Evolutionary conservation across 30 jellyfish, hydroid and myxozoan species (phyloP), one percentile per base, ranked within the genome.

Genomic region (Aurelia aurita): DNA sequence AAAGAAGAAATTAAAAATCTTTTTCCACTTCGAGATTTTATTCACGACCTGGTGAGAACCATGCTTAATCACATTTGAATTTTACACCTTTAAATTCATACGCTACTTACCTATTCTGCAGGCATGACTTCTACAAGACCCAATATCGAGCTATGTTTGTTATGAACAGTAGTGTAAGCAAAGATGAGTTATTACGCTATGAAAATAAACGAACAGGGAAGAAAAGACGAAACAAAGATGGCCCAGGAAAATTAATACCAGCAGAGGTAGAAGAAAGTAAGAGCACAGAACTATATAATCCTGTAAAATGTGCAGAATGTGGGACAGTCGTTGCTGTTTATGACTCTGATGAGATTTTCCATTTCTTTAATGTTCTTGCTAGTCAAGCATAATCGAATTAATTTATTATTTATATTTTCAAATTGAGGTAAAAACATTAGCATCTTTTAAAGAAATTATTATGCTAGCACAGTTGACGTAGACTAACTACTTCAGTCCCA

Each of bases 131-230:
- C 32, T 94, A 94, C 91, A 84, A 88, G 39, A 88, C 86, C 9
- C 99, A 94, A 68, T 94, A 89, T 58, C 97, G 99, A 61, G 99
- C 99, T 3, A 94, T 94, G 99, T 94, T 94, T 94, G 99, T 94
- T 12, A 84, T 94, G 96, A 87, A 89, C 60, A 82, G 97, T 51
- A 62, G 55, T 0, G 97, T 94, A 27, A 77, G 54, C 60, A 60
- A 35, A 51, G 88, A 86, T 77, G 97, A 94, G 74, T 32, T 87
- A 34, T 77, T 88, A 27, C 87, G 92, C 19, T 94, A 94, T 64
- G 97, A 94, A 45, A 86, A 65, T 68, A 87, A 84, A 59, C 83
- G 44, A 49, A 84, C 61, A 47, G 67, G 84, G 28, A 89, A 71
- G 49, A 94, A 80, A 67, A 84, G 72, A 58, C 29, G 88, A 25